Evolutionary conservation across 2,888 invertebrate species (phyloP), one percentile per base, ranked within the genome.

Genomic region (Salticus scenicus): DNA sequence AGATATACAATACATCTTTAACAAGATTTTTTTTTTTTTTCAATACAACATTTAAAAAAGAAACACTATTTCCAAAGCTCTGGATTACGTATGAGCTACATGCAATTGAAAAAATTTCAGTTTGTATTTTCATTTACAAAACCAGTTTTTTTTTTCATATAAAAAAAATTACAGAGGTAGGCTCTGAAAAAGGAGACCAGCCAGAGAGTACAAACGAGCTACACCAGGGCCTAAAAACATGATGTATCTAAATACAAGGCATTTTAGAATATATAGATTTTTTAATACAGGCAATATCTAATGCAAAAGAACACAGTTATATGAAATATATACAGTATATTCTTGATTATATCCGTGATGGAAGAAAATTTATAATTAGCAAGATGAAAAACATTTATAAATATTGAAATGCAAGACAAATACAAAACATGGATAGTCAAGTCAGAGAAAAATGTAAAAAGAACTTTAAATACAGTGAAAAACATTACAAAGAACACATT

Each of bases 61-160:
- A 82, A 84, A 84, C 72, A 72, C 83, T 84, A 74, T 67, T 81
- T 81, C 31, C 51, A 74, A 78, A 84, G 83, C 83, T 84, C 83
- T 78, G 72, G 83, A 84, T 73, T 84, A 84, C 63, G 73, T 51
- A 77, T 77, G 83, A 84, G 83, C 83, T 84, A 84, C 69, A 84
- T 51, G 76, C 31, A 73, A 69, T 64, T 63, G 57, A 70, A 81
- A 75, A 75, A 17, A 70, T 71, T 24, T 67, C 66, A 30, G 66
- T 66, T 66, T 20, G n/a, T 31, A 28, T 5, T 10, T 33, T 28
- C n/a, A 67, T 67, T 67, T 33, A 24, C 5, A 57, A 24, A 57
- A 57, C 24, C 33, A 67, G 24, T 67, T 67, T 33, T 20, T 33
- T 10, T 63, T n/a, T n/a, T n/a, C n/a, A n/a, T n/a, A n/a, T 14